Conservation (phyloP, 2,888 invertebrate genomes). For the Ypsolopha sequella region DNA sequence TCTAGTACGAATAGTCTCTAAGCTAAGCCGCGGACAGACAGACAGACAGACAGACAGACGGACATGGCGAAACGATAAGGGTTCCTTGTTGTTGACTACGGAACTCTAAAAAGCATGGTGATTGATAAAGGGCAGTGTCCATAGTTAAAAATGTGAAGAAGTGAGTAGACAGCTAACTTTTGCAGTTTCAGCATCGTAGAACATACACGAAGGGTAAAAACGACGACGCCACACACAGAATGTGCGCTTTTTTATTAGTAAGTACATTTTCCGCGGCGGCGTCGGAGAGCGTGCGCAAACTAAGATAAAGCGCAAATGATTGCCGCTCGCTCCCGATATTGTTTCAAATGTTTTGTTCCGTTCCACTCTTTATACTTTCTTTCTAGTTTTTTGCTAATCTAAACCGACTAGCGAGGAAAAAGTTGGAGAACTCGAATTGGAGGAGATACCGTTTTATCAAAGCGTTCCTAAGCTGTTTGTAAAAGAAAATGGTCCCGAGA, state of each 20-base stretch:
- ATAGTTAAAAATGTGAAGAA: background rate
- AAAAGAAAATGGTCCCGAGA: no score
- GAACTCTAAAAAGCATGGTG: no score
- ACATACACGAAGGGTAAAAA: background rate
- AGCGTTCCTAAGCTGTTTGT: no score
- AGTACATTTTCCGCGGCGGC: slow-evolving; percentile 53
- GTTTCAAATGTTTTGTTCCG: slow-evolving; percentile 60
- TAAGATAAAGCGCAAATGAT: slow-evolving; percentile 67
- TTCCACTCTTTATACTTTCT: slow-evolving; percentile 16
- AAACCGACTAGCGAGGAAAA: slow-evolving; percentile 8
- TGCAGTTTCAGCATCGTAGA: background rate
- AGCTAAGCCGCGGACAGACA: no score
- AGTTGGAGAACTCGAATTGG: background rate
- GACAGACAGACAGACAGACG: no score
- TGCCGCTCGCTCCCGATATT: slow-evolving; percentile 63
- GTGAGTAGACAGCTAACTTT: background rate
- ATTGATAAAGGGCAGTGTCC: background rate
- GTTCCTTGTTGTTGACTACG: no score
- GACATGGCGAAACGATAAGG: no score
- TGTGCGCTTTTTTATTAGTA: slow-evolving; percentile 60
- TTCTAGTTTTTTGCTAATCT: slow-evolving; percentile 35
- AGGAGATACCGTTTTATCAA: no score
- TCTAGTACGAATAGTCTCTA: no score
- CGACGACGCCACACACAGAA: slow-evolving; percentile 20
- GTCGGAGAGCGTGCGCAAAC: slow-evolving; percentile 51